Conservation (phyloP, 2,797 vertebrate species). For the Sebastes steindachneri region DNA sequence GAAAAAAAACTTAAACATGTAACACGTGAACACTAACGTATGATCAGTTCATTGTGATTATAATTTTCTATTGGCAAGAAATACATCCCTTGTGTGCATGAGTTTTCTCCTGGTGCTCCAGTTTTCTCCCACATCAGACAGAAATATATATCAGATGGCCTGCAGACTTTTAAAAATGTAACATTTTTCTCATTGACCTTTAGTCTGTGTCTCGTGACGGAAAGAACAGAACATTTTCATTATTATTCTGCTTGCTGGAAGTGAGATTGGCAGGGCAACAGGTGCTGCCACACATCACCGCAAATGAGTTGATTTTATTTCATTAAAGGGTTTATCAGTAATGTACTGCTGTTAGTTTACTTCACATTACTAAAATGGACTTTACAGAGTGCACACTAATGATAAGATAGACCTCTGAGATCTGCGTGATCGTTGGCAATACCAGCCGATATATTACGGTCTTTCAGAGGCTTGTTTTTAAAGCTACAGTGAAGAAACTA, state of each 20-base stretch:
- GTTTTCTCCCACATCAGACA: background rate
- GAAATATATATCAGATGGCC: background rate
- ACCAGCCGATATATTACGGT: no score
- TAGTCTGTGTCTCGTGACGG: background rate
- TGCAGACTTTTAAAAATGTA: background rate
- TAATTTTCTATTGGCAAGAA: slow-evolving; percentile 8
- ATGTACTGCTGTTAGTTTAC: background rate
- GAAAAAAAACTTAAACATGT: background rate
- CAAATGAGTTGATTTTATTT: background rate
- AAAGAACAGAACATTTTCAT: background rate
- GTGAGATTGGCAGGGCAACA: background rate
- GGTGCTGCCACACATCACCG: background rate
- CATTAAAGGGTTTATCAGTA: background rate
- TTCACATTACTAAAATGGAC: background rate
- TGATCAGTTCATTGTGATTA: background rate
- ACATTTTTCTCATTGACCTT: background rate
- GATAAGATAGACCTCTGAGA: background rate
- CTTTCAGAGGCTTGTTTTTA: no score
- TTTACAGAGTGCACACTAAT: background rate
- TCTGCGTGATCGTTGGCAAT: no score
- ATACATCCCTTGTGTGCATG: background rate
- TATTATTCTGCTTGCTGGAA: background rate
- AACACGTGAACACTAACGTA: background rate
- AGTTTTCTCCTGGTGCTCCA: background rate
- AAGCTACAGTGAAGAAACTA: no score